Conservation (phyloP, 2,113 vertebrate genomes). For the Chaetura pelagica region DNA sequence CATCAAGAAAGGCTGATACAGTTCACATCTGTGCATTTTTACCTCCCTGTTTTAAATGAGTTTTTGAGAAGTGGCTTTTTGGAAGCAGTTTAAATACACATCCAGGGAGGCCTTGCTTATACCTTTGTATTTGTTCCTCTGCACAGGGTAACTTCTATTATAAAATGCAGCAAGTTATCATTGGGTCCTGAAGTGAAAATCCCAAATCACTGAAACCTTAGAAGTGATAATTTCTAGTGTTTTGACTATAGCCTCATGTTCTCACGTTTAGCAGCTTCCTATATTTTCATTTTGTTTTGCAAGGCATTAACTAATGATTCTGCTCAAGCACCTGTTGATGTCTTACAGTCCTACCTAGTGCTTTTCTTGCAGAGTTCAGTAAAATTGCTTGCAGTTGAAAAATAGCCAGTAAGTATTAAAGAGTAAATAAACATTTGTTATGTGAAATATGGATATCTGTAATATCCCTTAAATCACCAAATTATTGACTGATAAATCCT, state of each 20-base stretch:
- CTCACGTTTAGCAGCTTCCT: not conserved
- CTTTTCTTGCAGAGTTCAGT: not conserved
- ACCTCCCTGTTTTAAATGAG: not conserved
- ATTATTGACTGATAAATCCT: not conserved
- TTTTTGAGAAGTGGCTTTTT: not conserved
- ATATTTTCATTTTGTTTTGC: not conserved
- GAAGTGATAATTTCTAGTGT: not conserved
- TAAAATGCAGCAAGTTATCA: not conserved
- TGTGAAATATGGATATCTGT: not conserved
- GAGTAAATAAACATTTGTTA: not conserved
- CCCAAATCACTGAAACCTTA: fast-evolving
- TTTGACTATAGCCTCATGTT: not conserved
- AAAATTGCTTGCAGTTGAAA: not conserved
- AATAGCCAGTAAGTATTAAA: not conserved
- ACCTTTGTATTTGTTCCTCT: fast-evolving
- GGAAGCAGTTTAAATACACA: not conserved
- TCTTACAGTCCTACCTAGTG: not conserved
- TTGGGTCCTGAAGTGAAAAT: not conserved
- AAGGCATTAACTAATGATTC: not conserved
- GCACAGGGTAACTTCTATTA: not conserved
- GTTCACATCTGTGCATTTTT: not conserved
- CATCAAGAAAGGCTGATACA: not conserved
- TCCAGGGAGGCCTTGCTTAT: not conserved
- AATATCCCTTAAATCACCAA: not conserved
- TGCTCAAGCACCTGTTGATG: not conserved